A percentile compares a stretch with the other conserved stretches of the same genome.
Evolutionary conservation across 2,797 vertebrate genomes (phyloP).

Genomic region (Lagocephalus sceleratus): DNA sequence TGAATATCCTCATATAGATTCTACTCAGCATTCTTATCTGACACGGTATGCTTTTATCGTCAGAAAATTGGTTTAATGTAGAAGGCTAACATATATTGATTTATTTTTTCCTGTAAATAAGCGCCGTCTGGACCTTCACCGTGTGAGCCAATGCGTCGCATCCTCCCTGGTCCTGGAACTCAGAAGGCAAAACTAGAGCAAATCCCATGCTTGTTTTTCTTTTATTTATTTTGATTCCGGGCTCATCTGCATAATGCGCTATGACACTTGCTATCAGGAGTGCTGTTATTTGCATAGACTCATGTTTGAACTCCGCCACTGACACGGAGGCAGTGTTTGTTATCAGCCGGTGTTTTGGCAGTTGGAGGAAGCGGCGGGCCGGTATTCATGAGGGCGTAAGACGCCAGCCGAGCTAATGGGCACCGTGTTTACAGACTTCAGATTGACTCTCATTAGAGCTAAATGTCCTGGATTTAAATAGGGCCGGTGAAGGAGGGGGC

Average conservation of each 20-base stretch:
- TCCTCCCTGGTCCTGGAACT: neutral
- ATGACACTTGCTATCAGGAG: constrained; percentile 60
- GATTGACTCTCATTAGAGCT: constrained; percentile 54
- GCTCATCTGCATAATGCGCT: constrained; percentile 66
- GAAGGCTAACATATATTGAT: neutral
- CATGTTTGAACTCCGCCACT: constrained; percentile 44
- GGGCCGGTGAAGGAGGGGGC: constrained; percentile 13
- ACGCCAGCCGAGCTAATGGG: constrained; percentile 43
- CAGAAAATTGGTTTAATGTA: constrained; percentile 6
- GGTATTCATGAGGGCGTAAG: constrained; percentile 46
- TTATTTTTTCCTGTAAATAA: constrained; percentile 21
- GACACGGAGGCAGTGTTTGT: constrained; percentile 42
- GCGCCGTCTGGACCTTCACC: constrained; percentile 1
- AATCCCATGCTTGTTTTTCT: constrained; percentile 2
- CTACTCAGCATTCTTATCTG: constrained; percentile 2
- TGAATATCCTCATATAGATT: constrained; percentile 9
- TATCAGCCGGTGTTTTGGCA: constrained; percentile 52
- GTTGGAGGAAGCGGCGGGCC: constrained; percentile 24
- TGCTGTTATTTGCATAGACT: constrained; percentile 55
- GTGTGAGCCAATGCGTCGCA: too few species aligned
- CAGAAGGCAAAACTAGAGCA: neutral
- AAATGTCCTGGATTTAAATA: constrained; percentile 44
- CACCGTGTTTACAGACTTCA: constrained; percentile 53
- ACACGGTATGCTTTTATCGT: neutral
- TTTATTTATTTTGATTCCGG: constrained; percentile 24